A percentile compares a stretch with the other conserved stretches of the same genome.
Evolutionary conservation across 2,113 vertebrate species (phyloP).

Genomic region (Trogon melanurus): DNA sequence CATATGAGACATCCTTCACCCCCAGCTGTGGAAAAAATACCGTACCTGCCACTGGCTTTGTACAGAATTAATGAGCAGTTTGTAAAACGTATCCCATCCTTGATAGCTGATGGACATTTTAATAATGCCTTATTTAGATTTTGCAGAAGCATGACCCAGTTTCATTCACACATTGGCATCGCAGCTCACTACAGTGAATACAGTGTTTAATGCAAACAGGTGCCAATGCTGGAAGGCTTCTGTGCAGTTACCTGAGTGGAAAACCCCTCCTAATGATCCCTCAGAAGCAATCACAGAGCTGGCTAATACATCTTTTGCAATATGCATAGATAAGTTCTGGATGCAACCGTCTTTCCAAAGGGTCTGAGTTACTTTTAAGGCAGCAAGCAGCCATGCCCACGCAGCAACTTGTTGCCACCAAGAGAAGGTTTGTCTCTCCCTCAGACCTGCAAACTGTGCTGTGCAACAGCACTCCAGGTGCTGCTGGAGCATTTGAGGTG

Average conservation of each 20-base stretch:
- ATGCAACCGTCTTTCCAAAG: background rate
- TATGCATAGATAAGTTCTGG: background rate
- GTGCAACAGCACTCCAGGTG: background rate
- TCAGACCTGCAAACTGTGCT: accelerated
- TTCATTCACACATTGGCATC: slow-evolving; percentile 50
- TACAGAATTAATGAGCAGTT: slow-evolving; percentile 72
- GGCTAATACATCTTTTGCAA: background rate
- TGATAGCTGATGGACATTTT: slow-evolving; percentile 56
- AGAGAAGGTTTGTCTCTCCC: background rate
- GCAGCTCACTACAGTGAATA: slow-evolving; percentile 15
- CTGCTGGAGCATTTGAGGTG: background rate
- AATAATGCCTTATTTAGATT: slow-evolving; percentile 68
- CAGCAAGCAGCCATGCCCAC: accelerated
- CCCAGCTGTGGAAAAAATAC: slow-evolving; percentile 5
- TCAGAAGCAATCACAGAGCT: background rate
- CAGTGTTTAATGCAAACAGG: background rate
- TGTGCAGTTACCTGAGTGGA: background rate
- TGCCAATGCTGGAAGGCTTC: background rate
- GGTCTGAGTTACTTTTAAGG: background rate
- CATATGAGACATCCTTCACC: background rate
- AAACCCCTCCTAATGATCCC: background rate
- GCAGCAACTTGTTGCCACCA: background rate
- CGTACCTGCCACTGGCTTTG: slow-evolving; percentile 40
- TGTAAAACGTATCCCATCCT: slow-evolving; percentile 64
- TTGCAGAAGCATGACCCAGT: slow-evolving; percentile 52